A percentile compares a stretch with the other conserved stretches of the same genome.
Evolutionary conservation across 2,888 invertebrate species (phyloP).

Genomic region (Lithophane ornitopus): DNA sequence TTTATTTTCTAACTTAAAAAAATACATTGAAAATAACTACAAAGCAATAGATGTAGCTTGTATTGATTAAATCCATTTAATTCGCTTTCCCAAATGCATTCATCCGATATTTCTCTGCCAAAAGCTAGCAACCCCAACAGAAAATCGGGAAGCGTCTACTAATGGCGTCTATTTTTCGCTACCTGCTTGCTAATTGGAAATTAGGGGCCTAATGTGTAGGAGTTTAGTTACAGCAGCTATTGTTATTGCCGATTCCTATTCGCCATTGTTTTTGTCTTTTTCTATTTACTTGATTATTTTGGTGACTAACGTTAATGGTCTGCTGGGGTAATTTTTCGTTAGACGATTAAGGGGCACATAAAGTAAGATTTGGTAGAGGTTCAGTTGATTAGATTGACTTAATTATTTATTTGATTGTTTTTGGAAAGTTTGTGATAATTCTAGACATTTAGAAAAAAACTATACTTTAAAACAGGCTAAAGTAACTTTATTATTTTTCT

Average conservation of each 20-base stretch:
- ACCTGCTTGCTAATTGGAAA: slow-evolving; percentile 90
- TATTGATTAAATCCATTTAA: background rate
- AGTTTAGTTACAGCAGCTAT: slow-evolving; percentile 83
- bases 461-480: background rate
- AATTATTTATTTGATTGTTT: background rate
- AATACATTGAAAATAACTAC: background rate
- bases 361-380: slow-evolving; percentile 31
- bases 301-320: slow-evolving; percentile 60
- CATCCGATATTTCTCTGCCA: slow-evolving; percentile 25
- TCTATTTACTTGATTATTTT: slow-evolving; percentile 75
- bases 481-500: background rate
- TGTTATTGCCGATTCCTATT: slow-evolving; percentile 86
- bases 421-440: background rate
- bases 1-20: background rate
- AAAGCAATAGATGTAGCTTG: background rate
- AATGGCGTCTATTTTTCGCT: slow-evolving; percentile 90
- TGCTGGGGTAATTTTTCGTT: slow-evolving; percentile 34
- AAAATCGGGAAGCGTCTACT: slow-evolving; percentile 81
- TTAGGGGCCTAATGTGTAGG: slow-evolving; percentile 88
- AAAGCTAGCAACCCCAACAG: slow-evolving; percentile 61
- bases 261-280: slow-evolving; percentile 81
- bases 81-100: slow-evolving; percentile 35
- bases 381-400: slow-evolving; percentile 29
- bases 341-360: slow-evolving; percentile 39
- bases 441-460: background rate